A percentile compares a stretch with the other conserved stretches of the same genome.
These are phyloP conservation scores for Simalia tracyae DNA, from an alignment of 2,797 vertebrate genomes.

Conservation along the genomic window DNA sequence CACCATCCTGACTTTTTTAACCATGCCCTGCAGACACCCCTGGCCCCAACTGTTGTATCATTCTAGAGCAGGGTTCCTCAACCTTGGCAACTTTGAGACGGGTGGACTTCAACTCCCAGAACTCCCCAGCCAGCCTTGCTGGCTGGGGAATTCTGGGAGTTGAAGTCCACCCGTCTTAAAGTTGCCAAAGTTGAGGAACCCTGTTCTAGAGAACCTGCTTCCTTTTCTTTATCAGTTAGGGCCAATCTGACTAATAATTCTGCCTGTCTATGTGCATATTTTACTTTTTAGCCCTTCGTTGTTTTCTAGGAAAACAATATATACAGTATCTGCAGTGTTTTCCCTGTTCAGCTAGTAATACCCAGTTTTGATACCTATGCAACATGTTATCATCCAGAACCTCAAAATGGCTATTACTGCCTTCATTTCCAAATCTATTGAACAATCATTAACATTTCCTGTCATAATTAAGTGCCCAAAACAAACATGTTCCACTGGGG, in stretches of 20 bases:
- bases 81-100: too few species aligned
- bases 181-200: too few species aligned
- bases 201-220: slow-evolving; percentile 7
- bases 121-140: too few species aligned
- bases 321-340: slow-evolving; percentile 34
- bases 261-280: not conserved
- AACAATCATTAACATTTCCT: slow-evolving; percentile 42
- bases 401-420: slow-evolving; percentile 19
- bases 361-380: slow-evolving; percentile 26
- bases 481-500: slow-evolving; percentile 47
- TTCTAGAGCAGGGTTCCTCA: too few species aligned
- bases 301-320: slow-evolving; percentile 26
- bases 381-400: slow-evolving; percentile 38
- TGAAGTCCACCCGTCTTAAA: too few species aligned
- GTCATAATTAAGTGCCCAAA: slow-evolving; percentile 51
- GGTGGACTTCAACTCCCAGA: too few species aligned
- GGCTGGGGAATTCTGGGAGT: too few species aligned
- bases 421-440: slow-evolving; percentile 38
- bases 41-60: not conserved
- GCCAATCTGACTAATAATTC: not conserved
- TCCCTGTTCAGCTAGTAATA: slow-evolving; percentile 27
- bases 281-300: not conserved
- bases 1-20: not conserved
- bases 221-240: slow-evolving; percentile 25
- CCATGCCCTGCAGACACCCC: not conserved